Evolutionary conservation across 2,797 vertebrate genomes (phyloP).

Genomic region (Aldrovandia affinis): DNA sequence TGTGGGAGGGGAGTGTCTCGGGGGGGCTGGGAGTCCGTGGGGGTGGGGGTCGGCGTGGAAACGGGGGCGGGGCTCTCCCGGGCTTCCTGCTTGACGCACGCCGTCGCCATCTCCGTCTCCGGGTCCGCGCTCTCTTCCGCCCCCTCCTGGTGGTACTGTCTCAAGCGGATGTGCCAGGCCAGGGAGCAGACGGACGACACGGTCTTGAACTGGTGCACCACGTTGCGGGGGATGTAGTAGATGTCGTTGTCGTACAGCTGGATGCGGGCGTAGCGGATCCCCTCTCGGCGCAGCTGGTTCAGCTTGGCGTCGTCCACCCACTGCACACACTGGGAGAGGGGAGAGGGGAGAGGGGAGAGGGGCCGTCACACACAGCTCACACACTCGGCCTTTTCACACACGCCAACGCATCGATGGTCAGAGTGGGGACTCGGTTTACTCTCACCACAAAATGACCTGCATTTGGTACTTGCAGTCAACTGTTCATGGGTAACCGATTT

Average conservation of each 20-base stretch:
- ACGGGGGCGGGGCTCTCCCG: conserved; percentile 60
- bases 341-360: conserved; percentile 18
- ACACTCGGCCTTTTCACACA: neutral
- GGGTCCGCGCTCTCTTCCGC: conserved; percentile 57
- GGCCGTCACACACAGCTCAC: neutral
- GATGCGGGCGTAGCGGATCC: conserved; percentile 94
- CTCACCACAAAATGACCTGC: neutral
- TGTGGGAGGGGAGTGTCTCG: conserved; percentile 59
- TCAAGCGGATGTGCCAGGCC: conserved; percentile 93
- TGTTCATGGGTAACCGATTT: neutral
- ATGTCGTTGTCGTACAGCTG: conserved; percentile 94
- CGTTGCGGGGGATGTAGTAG: conserved; percentile 97
- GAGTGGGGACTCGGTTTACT: no score
- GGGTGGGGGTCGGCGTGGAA: conserved; percentile 57
- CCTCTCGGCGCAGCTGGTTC: conserved; percentile 95
- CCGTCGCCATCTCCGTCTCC: conserved; percentile 50
- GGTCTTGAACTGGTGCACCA: conserved; percentile 98
- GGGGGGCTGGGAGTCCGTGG: conserved; percentile 67
- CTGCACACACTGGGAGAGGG: conserved; percentile 84
- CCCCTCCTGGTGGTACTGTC: conserved; percentile 79
- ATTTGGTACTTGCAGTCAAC: neutral
- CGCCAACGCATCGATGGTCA: no score
- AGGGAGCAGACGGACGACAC: conserved; percentile 96
- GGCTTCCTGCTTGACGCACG: conserved; percentile 63
- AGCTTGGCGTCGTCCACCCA: conserved; percentile 99